phyloP scores from a whole-genome alignment of 92 coral and sea anemone species.

The Micromussa lordhowensis region DNA sequence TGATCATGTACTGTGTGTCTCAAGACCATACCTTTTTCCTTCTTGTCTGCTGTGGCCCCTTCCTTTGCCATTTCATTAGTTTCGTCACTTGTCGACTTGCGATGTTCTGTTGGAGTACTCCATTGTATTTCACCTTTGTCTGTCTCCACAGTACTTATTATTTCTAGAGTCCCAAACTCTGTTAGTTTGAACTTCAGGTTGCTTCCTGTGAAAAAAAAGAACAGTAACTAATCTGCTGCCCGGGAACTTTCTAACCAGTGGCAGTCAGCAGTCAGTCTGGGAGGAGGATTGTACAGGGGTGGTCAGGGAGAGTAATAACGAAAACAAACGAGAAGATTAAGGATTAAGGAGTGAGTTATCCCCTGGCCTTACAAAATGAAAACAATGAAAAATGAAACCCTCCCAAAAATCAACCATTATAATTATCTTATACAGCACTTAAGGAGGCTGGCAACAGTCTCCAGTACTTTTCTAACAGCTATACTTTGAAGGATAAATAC shows the following conservation, averaged over 20 bases:
- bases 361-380: no score
- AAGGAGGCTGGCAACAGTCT: no score
- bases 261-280: background rate
- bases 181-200: slow-evolving; percentile 85
- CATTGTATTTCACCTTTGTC: slow-evolving; percentile 85
- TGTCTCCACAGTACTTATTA: slow-evolving; percentile 91
- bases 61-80: slow-evolving; percentile 9
- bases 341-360: no score
- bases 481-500: no score
- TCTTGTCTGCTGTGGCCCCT: background rate
- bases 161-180: slow-evolving; percentile 88
- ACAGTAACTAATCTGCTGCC: background rate
- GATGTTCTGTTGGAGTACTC: slow-evolving; percentile 77
- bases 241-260: background rate
- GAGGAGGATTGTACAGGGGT: no score
- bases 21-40: slow-evolving; percentile 25
- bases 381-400: no score
- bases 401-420: no score
- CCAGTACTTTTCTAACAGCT: no score
- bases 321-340: no score
- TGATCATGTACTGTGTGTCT: background rate
- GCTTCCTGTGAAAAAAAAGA: slow-evolving; percentile 60
- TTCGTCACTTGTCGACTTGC: slow-evolving; percentile 33
- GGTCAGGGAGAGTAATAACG: no score
- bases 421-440: no score